These are phyloP conservation scores for Aegotheles bennettii DNA, from an alignment of 2,113 vertebrate genomes.

Conservation along the genomic window DNA sequence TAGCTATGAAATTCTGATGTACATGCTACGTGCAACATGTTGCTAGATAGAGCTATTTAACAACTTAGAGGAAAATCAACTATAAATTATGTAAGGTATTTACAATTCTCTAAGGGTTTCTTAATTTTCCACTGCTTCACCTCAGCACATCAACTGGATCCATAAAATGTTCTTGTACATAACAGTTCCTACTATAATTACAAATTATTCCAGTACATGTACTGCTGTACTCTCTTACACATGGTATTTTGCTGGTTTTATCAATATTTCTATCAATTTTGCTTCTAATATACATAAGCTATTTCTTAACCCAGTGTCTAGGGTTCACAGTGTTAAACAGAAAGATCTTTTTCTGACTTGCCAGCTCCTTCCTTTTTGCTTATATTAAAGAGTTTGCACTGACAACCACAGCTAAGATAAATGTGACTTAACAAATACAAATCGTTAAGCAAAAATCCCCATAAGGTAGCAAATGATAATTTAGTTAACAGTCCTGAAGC, in stretches of 20 bases:
- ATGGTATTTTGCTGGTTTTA: not conserved
- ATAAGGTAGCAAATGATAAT: not conserved
- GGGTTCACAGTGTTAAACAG: not conserved
- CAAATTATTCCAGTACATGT: not conserved
- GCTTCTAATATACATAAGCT: not conserved
- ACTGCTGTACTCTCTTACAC: not conserved
- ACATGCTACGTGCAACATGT: not conserved
- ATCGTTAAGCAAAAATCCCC: not conserved
- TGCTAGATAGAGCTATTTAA: constrained; percentile 16
- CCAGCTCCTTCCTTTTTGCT: not conserved
- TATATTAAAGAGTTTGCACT: not conserved
- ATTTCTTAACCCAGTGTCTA: not conserved
- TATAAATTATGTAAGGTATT: not conserved
- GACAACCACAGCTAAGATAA: constrained; percentile 15
- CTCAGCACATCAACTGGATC: not conserved
- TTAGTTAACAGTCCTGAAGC: not conserved
- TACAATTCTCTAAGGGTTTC: not conserved
- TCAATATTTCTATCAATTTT: not conserved
- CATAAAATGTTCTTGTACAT: not conserved
- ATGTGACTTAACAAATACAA: constrained; percentile 8
- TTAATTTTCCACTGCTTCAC: not conserved
- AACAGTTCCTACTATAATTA: not conserved
- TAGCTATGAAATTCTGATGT: not conserved
- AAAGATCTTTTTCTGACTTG: not conserved
- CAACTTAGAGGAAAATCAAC: not conserved